Conservation (phyloP, 1,140 invertebrate genomes). For the Neelides sp. region DNA sequence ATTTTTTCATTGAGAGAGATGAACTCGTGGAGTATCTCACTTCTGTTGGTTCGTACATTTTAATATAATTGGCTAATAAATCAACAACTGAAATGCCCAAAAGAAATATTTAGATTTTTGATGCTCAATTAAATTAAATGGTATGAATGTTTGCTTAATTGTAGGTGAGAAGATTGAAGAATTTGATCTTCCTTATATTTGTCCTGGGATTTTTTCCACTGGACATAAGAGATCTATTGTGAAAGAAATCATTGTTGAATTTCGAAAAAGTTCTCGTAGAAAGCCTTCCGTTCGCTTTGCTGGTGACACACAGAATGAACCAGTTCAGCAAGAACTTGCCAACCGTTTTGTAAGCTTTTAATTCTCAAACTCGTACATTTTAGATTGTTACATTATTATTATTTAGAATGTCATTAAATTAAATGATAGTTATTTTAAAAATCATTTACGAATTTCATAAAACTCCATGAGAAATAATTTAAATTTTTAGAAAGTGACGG, state of each 20-base stretch:
- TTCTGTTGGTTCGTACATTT: background rate
- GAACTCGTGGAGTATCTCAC: slow-evolving; percentile 28
- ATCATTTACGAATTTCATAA: background rate
- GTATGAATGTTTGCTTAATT: background rate
- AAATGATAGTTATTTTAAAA: no score
- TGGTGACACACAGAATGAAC: no score
- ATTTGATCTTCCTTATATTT: background rate
- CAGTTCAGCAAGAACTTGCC: no score
- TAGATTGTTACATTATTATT: no score
- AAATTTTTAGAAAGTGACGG: background rate
- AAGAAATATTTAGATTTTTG: background rate
- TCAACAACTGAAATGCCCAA: background rate
- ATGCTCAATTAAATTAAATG: background rate
- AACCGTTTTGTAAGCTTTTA: no score
- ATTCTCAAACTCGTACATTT: no score
- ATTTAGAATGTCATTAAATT: no score
- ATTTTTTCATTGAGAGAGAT: slow-evolving; percentile 20
- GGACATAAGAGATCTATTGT: no score
- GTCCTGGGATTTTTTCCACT: no score
- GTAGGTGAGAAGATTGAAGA: background rate
- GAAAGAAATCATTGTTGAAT: no score
- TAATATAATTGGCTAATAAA: background rate
- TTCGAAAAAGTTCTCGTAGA: no score
- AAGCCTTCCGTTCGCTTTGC: no score
- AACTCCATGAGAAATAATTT: background rate